These are phyloP conservation scores for Acanthisitta chloris DNA, from an alignment of 2,113 vertebrate species.

Conservation along the genomic window DNA sequence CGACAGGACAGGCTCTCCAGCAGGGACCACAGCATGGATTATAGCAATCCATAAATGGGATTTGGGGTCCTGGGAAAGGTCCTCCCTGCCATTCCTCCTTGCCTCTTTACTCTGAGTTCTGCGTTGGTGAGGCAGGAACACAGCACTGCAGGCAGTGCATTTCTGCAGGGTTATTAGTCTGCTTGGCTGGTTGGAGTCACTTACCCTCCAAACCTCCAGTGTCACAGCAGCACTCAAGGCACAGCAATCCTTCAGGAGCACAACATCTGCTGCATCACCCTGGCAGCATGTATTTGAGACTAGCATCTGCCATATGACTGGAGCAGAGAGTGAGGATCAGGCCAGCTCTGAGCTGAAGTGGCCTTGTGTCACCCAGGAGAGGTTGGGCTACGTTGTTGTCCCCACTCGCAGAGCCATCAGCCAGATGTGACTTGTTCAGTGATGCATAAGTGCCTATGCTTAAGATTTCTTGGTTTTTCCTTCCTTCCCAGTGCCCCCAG, in stretches of 20 bases:
- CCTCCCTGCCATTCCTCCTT: neutral
- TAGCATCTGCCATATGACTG: rapidly evolving
- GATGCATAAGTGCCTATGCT: neutral
- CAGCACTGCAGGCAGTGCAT: neutral
- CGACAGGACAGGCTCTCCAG: rapidly evolving
- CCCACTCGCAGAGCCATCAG: neutral
- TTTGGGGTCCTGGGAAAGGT: neutral
- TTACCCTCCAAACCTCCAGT: neutral
- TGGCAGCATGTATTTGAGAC: neutral
- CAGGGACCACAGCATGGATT: rapidly evolving
- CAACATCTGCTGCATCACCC: neutral
- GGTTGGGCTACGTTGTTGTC: neutral
- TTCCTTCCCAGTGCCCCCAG: neutral
- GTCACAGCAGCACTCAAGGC: neutral
- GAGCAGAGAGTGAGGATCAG: neutral
- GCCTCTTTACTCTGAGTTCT: neutral
- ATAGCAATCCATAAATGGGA: rapidly evolving
- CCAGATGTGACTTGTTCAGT: neutral
- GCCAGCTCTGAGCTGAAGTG: neutral
- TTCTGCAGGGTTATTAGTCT: neutral
- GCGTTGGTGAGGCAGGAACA: neutral
- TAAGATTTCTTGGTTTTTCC: neutral
- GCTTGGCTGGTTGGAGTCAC: neutral
- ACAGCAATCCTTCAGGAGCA: neutral
- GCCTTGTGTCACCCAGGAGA: neutral